Conservation (phyloP, 2,113 vertebrate genomes). For the Anser brachyrhynchus region DNA sequence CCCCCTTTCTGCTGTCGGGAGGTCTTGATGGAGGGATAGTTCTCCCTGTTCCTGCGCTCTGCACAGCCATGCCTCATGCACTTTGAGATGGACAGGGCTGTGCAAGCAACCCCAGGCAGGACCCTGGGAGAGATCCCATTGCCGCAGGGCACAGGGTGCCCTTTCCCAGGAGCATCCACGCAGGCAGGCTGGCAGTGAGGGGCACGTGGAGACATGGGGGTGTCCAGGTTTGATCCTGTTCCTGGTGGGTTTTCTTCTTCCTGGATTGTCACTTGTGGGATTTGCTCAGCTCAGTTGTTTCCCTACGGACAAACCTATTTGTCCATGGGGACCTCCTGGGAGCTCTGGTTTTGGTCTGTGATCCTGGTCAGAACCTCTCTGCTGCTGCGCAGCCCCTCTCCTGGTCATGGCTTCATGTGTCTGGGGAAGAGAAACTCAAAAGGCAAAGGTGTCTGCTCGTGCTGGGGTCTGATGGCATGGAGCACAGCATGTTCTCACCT, state of each 20-base stretch:
- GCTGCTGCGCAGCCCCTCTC: background rate
- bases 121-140: background rate
- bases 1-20: background rate
- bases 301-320: background rate
- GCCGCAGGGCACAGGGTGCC: background rate
- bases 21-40: background rate
- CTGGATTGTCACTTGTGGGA: background rate
- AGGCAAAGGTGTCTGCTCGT: background rate
- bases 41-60: background rate
- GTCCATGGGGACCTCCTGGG: background rate
- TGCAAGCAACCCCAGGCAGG: background rate
- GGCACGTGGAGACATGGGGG: fast-evolving
- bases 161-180: background rate
- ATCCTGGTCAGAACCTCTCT: background rate
- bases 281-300: background rate
- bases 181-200: background rate
- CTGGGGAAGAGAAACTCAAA: background rate
- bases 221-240: background rate
- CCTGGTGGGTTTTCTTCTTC: background rate
- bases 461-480: background rate
- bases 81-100: background rate
- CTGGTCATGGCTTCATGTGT: background rate
- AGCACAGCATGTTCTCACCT: fast-evolving
- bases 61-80: background rate
- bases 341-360: background rate